These are phyloP conservation scores for Diploptera punctata DNA, from an alignment of 2,888 invertebrate genomes.

Conservation along the genomic window DNA sequence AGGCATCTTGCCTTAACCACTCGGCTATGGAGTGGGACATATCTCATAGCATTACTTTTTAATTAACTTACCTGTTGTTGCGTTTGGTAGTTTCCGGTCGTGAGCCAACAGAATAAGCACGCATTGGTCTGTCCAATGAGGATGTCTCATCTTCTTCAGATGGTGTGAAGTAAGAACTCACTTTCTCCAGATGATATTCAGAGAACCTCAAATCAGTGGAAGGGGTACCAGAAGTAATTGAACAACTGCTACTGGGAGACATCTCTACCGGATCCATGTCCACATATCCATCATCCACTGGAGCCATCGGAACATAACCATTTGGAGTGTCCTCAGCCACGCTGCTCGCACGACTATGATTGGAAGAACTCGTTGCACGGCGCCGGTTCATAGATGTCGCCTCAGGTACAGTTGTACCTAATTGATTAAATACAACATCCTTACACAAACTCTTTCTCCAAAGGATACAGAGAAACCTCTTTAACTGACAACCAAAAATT, in stretches of 20 bases:
- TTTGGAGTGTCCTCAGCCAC: constrained; percentile 57
- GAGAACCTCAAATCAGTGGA: constrained; percentile 77
- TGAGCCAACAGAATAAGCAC: constrained; percentile 88
- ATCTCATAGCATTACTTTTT: too few relatives aligned
- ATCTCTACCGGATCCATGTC: constrained; percentile 65
- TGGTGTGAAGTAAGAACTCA: constrained; percentile 72
- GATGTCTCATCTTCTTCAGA: constrained; percentile 66
- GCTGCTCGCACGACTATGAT: constrained; percentile 69
- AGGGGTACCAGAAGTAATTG: constrained; percentile 81
- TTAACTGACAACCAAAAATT: too few relatives aligned
- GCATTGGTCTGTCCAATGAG: constrained; percentile 64
- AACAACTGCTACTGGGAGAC: constrained; percentile 73
- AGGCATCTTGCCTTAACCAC: too few relatives aligned
- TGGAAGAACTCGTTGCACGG: constrained; percentile 54
- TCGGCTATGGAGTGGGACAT: too few relatives aligned
- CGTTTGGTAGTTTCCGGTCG: constrained; percentile 62
- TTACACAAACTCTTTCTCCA: too few relatives aligned
- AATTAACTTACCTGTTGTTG: constrained; percentile 51
- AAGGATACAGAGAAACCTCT: too few relatives aligned
- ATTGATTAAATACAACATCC: too few relatives aligned
- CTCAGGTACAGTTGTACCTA: background rate
- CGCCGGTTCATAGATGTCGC: background rate
- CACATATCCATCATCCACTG: constrained; percentile 64
- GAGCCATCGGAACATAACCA: constrained; percentile 74
- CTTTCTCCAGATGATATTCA: constrained; percentile 83